These are phyloP conservation scores for Drosophila grimshawi DNA, from an alignment of 1,140 invertebrate species.

Conservation along the genomic window DNA sequence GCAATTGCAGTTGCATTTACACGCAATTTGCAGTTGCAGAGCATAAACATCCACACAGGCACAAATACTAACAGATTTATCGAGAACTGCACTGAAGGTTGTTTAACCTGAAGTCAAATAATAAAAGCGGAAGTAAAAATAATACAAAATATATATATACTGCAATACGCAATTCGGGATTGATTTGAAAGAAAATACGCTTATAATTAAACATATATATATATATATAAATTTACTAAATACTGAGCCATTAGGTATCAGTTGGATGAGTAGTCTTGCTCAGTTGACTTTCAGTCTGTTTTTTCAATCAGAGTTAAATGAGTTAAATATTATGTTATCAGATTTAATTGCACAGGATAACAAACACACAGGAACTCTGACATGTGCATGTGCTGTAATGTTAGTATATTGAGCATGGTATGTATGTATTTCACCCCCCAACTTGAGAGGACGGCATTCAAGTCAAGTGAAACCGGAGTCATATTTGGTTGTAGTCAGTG, in stretches of 20 bases:
- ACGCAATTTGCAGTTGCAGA: slow-evolving; percentile 34
- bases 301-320: slow-evolving; percentile 49
- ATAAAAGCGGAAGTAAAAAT: no score
- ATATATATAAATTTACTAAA: no score
- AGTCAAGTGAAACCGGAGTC: slow-evolving; percentile 12
- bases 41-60: not conserved
- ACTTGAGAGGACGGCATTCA: slow-evolving; percentile 71
- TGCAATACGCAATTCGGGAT: no score
- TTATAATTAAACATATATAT: no score
- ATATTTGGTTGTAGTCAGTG: not conserved
- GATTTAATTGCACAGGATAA: slow-evolving; percentile 60
- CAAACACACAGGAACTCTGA: not conserved
- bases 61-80: not conserved
- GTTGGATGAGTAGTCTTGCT: no score
- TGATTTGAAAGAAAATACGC: no score
- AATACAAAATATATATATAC: no score
- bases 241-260: no score
- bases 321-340: slow-evolving; percentile 82
- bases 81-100: no score
- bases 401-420: slow-evolving; percentile 16
- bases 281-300: no score
- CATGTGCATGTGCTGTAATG: not conserved
- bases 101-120: no score
- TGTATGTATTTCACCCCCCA: slow-evolving; percentile 70
- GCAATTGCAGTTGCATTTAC: slow-evolving; percentile 53